Base-by-base conservation (phyloP, 2,888 invertebrate species). In the Troides aeacus region DNA sequence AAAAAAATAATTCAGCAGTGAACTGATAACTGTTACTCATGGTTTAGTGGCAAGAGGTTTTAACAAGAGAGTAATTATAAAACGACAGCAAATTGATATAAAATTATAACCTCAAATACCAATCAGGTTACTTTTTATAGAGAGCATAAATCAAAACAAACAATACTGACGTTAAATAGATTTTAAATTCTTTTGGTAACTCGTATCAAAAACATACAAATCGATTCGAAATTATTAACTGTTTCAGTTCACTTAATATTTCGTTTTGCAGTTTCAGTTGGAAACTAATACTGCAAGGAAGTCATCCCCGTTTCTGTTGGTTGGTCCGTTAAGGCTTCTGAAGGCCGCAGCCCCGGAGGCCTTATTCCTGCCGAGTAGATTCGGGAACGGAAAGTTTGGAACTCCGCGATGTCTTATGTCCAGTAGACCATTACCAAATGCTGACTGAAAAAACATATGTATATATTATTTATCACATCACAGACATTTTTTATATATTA, bases 391-490 rank as follows among this genome's bases (percentile, higher is more conserved):
- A 75, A 91, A 90, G 77, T 84, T 84, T 0, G 90, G 90, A 24
- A 83, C 76, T 15, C 91, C 91, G 5, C 90, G 84, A 66, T 91
- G 90, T 62, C 91, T 84, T 71, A 85, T 71, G 77, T 92, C 89
- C 18, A 90, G 78, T 0, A 88, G 78, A 23, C 85, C 88, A 1
- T 91, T 89, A 56, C 89, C 88, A 72, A 86, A 91, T 66, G 80
- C 79, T 15, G 82, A 80, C 90, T 89, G 81, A 87, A 85, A 69
- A 57, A 67, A 39, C 50, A 58, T 42, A 62, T 63, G 15, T 56
- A 10, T 39, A 8, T 7, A 1, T 39, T 39, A 39, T 39, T 53
- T 53, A 17, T 53, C 18, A n/a, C 6, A 53, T 17, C 10, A 12
- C 4, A n/a, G 6, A 53, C n/a, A 53, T 53, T 18, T 53, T 50